Evolutionary conservation across 53 echinoderm and acorn worm genomes (phyloP).

Genomic region (Holothuria scabra): DNA sequence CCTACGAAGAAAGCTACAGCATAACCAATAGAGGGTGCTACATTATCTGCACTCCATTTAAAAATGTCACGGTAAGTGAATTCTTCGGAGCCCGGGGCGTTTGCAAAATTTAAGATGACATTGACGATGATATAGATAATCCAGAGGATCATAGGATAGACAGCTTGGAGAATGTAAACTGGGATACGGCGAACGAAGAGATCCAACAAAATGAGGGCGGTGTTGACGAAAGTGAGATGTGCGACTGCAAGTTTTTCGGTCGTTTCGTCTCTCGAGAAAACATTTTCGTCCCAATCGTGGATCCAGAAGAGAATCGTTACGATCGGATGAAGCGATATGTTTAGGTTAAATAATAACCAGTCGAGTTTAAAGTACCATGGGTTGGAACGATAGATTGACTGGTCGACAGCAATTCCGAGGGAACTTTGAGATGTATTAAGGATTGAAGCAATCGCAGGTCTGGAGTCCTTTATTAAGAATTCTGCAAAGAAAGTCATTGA

Average conservation of each 20-base stretch:
- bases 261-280: conserved; percentile 11
- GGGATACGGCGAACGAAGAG: conserved; percentile 68
- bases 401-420: neutral
- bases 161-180: conserved; percentile 61
- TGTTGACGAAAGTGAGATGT: conserved; percentile 74
- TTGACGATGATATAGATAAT: conserved; percentile 60
- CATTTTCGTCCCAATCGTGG: neutral
- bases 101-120: conserved; percentile 43
- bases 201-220: conserved; percentile 64
- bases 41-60: conserved; percentile 20
- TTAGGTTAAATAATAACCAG: conserved; percentile 69
- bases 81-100: neutral
- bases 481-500: too few relatives aligned
- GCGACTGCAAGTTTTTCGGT: conserved; percentile 41
- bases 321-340: conserved; percentile 63
- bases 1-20: conserved; percentile 2
- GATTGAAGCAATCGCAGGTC: neutral
- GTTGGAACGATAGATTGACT: conserved; percentile 3
- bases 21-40: neutral
- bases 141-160: conserved; percentile 63
- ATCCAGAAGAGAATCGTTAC: conserved; percentile 70
- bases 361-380: conserved; percentile 20
- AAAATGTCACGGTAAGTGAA: neutral
- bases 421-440: conserved; percentile 22
- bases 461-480: too few relatives aligned